Evolutionary conservation across 2,888 invertebrate species (phyloP), one percentile per base, ranked within the genome.

Genomic region (Ochropleura leucogaster): DNA sequence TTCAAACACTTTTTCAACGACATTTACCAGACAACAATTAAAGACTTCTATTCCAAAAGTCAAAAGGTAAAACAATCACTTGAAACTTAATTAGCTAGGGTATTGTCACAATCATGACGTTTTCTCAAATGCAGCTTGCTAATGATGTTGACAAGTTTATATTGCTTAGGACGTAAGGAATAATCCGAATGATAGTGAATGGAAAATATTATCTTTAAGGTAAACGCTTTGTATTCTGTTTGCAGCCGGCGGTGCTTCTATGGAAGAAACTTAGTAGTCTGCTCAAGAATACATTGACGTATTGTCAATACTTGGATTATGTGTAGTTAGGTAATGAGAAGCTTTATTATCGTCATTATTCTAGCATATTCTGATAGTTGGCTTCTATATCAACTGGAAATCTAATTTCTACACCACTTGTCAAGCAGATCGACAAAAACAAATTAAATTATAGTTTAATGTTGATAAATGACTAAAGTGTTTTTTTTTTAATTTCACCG

Each of bases 181-280:
- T 82, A 70, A 82, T 70, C 67, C 18, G 53, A 60, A 82, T 79
- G 68, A 74, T 74, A 72, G 72, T 0, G 63, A 82, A 82, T 83
- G 82, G 82, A 82, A 80, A 82, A 83, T 80, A 72, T 70, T 59
- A 64, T 72, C 67, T 65, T 71, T 49, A 8, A 70, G 46, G 47
- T 69, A 68, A 77, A 20, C 16, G 18, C 14, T 79, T 66, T 40
- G 40, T 82, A 83, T 82, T 76, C 83, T 30, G 40, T 9, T 0
- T 1, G 42, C 51, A 67, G 5, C 9, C 4, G 71, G 42, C 82
- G 82, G 82, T 69, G 40, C 62, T 40, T 83, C 76, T 82, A 80
- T 70, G 83, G 76, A 49, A 30, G 42, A 16, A 14, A 49, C 51
- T 83, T 76, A 46, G 64, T 59, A 80, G 76, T 83, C 80, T 44